These are phyloP conservation scores for Cancer borealis DNA, from an alignment of 2,888 invertebrate species.

Conservation along the genomic window DNA sequence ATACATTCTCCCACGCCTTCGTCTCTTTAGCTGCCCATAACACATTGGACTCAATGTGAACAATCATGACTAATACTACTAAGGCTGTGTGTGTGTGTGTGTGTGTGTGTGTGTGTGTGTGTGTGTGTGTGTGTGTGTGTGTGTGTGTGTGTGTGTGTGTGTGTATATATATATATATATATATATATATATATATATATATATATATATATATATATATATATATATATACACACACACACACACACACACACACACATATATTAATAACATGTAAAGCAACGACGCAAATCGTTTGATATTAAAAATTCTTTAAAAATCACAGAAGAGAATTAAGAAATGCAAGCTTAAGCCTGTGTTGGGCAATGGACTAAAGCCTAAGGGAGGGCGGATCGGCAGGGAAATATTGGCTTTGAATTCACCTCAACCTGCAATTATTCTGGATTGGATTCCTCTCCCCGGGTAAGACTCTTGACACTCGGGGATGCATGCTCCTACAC, in stretches of 20 bases:
- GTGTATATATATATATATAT: conserved; percentile 44
- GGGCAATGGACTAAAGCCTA: neutral
- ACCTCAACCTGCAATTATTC: neutral
- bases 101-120: conserved; percentile 46
- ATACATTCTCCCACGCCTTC: neutral
- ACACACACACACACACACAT: too few relatives aligned
- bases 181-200: conserved; percentile 46
- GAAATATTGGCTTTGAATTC: neutral
- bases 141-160: conserved; percentile 55
- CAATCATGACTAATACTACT: neutral
- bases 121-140: conserved; percentile 57
- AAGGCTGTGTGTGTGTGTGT: neutral
- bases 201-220: neutral
- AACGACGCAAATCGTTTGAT: too few relatives aligned
- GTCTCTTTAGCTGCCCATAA: neutral
- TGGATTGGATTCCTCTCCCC: neutral
- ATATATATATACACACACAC: neutral
- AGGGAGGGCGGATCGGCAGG: neutral
- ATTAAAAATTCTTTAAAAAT: neutral
- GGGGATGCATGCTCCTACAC: neutral
- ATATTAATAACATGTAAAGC: too few relatives aligned
- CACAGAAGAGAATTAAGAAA: neutral
- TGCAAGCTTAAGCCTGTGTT: neutral
- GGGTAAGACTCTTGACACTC: neutral
- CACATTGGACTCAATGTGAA: neutral